Percentiles rank a stretch among this genome's conserved stretches.
These are phyloP conservation scores for Tetanocera ferruginea DNA, from an alignment of 2,888 invertebrate genomes.

Conservation along the genomic window DNA sequence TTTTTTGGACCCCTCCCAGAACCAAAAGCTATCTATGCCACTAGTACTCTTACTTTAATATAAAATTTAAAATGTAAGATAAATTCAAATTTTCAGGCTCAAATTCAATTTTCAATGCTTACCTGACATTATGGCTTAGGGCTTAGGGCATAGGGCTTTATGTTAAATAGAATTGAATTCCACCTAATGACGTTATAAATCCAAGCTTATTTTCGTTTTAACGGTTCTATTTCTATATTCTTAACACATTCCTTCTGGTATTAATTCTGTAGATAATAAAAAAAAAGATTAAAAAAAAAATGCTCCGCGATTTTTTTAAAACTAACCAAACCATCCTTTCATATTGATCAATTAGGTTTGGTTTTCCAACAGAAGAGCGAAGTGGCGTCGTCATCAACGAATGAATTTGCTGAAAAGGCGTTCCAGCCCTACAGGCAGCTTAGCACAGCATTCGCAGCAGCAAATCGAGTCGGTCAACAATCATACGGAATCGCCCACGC, in stretches of 20 bases:
- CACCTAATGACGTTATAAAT: background rate
- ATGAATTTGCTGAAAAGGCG: slow-evolving; percentile 92
- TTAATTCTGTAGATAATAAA: background rate
- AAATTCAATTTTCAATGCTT: too few species aligned
- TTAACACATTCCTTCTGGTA: background rate
- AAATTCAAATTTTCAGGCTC: too few species aligned
- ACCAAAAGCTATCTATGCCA: too few species aligned
- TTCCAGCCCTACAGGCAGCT: slow-evolving; percentile 61
- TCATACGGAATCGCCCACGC: slow-evolving; percentile 57
- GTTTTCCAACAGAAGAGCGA: slow-evolving; percentile 99
- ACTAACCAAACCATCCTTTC: slow-evolving; percentile 69
- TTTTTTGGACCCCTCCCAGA: too few species aligned
- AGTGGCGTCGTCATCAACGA: slow-evolving; percentile 96
- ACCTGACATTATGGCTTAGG: too few species aligned
- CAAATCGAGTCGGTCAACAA: slow-evolving; percentile 45
- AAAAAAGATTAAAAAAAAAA: slow-evolving; percentile 12
- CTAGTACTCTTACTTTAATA: too few species aligned
- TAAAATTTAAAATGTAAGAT: too few species aligned
- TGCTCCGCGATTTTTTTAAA: slow-evolving; percentile 52
- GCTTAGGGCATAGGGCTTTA: too few species aligned
- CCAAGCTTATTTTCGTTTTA: background rate
- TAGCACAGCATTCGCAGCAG: slow-evolving; percentile 53
- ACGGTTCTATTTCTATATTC: background rate
- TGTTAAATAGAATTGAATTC: too few species aligned
- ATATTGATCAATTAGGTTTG: slow-evolving; percentile 85